Percentiles rank a stretch among this genome's conserved stretches.
These are phyloP conservation scores for Epizoanthus scotinus DNA, from an alignment of 92 coral and sea anemone species.

Conservation along the genomic window DNA sequence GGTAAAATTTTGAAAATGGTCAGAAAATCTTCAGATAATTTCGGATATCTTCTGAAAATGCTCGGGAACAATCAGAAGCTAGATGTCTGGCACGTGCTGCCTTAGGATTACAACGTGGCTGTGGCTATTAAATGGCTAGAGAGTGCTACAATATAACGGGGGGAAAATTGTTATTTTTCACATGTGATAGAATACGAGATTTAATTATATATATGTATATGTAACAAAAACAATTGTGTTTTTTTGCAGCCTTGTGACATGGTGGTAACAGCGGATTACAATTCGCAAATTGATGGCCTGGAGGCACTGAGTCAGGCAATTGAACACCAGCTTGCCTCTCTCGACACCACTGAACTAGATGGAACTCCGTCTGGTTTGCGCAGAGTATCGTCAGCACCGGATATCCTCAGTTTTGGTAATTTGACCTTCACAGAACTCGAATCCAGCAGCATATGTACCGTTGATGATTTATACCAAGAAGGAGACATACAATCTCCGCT, in stretches of 20 bases:
- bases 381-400: slow-evolving; percentile 67
- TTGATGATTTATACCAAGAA: slow-evolving; percentile 51
- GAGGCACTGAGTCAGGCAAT: slow-evolving; percentile 62
- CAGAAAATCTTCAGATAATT: too few relatives aligned
- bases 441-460: slow-evolving; percentile 67
- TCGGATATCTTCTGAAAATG: too few relatives aligned
- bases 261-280: slow-evolving; percentile 57
- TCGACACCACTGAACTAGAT: slow-evolving; percentile 48
- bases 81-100: too few relatives aligned
- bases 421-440: slow-evolving; percentile 57
- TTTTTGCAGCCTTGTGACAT: slow-evolving; percentile 63
- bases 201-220: too few relatives aligned
- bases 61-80: too few relatives aligned
- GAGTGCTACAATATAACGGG: too few relatives aligned
- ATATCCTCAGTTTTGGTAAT: slow-evolving; percentile 59
- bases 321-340: slow-evolving; percentile 60
- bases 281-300: slow-evolving; percentile 56
- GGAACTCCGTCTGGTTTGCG: slow-evolving; percentile 36
- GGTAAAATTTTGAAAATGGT: too few relatives aligned
- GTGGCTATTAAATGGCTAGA: too few relatives aligned
- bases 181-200: too few relatives aligned
- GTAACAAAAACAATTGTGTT: too few relatives aligned
- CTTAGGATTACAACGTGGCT: too few relatives aligned
- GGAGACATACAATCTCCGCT: not conserved
- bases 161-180: too few relatives aligned